Evolutionary conservation across 2,888 invertebrate species (phyloP), one percentile per base, ranked within the genome.

Genomic region (Hypena proboscidalis): DNA sequence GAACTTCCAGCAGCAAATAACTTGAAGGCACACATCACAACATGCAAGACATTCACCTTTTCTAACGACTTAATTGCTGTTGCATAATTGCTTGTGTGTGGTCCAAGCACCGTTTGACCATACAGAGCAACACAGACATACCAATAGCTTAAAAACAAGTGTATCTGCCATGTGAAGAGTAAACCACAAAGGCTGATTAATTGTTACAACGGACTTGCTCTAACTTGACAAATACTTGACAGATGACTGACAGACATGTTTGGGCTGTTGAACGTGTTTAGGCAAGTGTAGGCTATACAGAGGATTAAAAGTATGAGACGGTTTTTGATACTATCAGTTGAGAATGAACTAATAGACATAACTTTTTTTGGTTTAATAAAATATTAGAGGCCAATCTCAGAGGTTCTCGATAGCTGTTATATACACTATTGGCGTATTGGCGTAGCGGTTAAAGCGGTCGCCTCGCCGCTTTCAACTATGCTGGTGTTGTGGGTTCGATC

Each of bases 151-250:
- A 33, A 25, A 23, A 53, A 55, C 62, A 62, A 63, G 54, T 60
- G 54, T 64, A 34, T 27, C 50, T 60, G 60, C 49, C 60, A 36
- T 33, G 43, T 56, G 32, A 8, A 19, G 23, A 44, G 29, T 27
- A 25, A 4, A 6, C 13, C 2, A 61, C 53, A 59, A 57, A 42
- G 19, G 41, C 41, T 65, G 51, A 64, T 65, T 58, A 44, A 64
- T 64, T 34, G 37, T 43, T 35, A 10, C 20, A 37, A 41, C 50
- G 40, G 29, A 43, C 41, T 30, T 45, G 50, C 21, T 50, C 13
- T 46, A 22, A 14, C 23, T 14, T 44, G 40, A 36, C 37, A 15
- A 25, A 35, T 29, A 22, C 26, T 21, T 50, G 61, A 49, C 40
- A 10, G 44, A 45, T 38, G 43, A 40, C 26, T 55, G 58, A 42